phyloP scores from a whole-genome alignment of 2,113 vertebrate species.

The Camarhynchus parvulus region DNA sequence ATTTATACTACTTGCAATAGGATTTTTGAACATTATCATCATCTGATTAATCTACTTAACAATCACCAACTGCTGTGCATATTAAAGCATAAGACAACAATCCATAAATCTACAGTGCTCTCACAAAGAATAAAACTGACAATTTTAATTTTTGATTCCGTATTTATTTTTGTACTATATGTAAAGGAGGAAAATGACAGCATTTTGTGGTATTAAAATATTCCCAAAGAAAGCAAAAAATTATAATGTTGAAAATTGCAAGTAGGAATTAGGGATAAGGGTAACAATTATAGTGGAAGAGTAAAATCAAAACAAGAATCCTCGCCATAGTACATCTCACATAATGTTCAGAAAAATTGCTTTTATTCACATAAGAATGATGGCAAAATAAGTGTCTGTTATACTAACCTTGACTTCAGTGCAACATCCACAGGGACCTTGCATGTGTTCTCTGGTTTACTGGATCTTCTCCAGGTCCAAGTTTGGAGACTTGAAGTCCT shows the following conservation, averaged over 20 bases:
- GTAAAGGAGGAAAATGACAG: neutral
- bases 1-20: neutral
- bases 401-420: neutral
- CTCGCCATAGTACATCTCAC: rapidly evolving
- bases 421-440: neutral
- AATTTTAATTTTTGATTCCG: neutral
- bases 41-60: slow-evolving; percentile 26
- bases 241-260: neutral
- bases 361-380: neutral
- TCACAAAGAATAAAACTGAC: neutral
- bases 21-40: neutral
- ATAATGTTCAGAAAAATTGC: neutral
- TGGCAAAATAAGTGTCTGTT: neutral
- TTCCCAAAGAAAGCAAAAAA: neutral
- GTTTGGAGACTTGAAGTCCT: neutral
- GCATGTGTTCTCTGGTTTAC: neutral
- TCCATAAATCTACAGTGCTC: neutral
- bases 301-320: neutral
- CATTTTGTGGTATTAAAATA: neutral
- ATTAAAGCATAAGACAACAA: neutral
- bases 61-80: neutral
- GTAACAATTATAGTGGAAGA: neutral
- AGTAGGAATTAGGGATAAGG: neutral
- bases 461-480: neutral
- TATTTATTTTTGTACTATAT: neutral